Evolutionary conservation across 2,797 vertebrate species (phyloP).

Genomic region (Neosilurus hyrtlii): DNA sequence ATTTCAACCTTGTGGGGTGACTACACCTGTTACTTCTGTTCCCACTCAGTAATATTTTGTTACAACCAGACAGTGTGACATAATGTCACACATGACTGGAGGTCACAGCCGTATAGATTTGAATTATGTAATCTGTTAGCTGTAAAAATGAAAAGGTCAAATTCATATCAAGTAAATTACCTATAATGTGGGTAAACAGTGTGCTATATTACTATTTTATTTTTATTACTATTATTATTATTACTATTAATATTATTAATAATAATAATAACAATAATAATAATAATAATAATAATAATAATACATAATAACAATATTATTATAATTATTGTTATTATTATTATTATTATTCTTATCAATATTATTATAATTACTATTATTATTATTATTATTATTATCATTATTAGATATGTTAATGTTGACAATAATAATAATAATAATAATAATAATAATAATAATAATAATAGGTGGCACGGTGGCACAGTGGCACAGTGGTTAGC

Average conservation of each 20-base stretch:
- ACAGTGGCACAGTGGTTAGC: too few relatives aligned
- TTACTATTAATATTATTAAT: slow-evolving; percentile 2
- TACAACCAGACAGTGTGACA: slow-evolving; percentile 37
- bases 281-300: not conserved
- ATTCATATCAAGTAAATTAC: slow-evolving; percentile 13
- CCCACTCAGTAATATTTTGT: slow-evolving; percentile 42
- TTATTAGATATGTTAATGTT: too few relatives aligned
- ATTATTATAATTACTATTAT: too few relatives aligned
- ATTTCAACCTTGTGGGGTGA: slow-evolving; percentile 69
- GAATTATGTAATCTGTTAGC: slow-evolving; percentile 3
- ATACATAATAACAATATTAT: too few relatives aligned
- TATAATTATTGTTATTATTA: too few relatives aligned
- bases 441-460: too few relatives aligned
- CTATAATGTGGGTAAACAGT: not conserved
- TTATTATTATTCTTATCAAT: too few relatives aligned
- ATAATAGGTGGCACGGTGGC: too few relatives aligned
- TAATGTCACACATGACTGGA: slow-evolving; percentile 57
- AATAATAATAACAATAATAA: not conserved
- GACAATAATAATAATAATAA: too few relatives aligned
- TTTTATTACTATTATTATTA: slow-evolving; percentile 3
- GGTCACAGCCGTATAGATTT: slow-evolving; percentile 25
- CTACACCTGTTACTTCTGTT: slow-evolving; percentile 58
- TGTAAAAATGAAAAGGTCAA: slow-evolving; percentile 5
- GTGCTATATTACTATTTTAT: not conserved
- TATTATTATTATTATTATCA: too few relatives aligned